Evolutionary conservation across 2,797 vertebrate species (phyloP), one percentile per base, ranked within the genome.

Genomic region (Phylloscopus collybita): DNA sequence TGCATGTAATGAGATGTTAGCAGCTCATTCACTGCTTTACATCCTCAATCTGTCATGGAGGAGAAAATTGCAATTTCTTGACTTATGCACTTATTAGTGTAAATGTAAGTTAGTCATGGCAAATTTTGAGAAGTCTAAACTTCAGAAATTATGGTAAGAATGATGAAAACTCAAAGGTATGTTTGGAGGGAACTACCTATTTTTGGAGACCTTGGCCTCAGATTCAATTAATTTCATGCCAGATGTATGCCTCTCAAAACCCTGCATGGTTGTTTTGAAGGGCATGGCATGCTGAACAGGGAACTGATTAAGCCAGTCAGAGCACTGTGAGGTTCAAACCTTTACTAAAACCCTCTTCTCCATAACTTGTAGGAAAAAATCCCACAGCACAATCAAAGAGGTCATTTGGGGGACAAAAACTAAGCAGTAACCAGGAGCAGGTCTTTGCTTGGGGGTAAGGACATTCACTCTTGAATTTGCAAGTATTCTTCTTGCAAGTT

Each of bases 81-180:
- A 94, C 90, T 80, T 94, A 78, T 23, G 66, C 47, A 53, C 44
- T 85, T 73, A 91, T 85, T 94, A 91, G 60, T 9, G 21, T 79
- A 94, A 94, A 84, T 50, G 40, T 71, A 92, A 79, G 65, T 94
- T 94, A 93, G 87, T 96, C 91, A 94, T 91, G 91, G 91, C 86
- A 91, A 86, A 94, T 80, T 92, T 91, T 90, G 59, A 95, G 81
- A 75, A 93, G 80, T 81, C 61, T 76, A 88, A 67, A 42, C 76
- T 69, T 57, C 53, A 65, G 74, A 92, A 95, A 94, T 92, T 76
- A 82, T 29, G 86, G 88, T 30, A 95, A 87, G 66, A 91, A 91
- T 86, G 74, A 96, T 94, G 91, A 89, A 93, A 49, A 88, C 80
- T 74, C 42, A 27, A 93, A 91, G 76, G 67, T 76, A 80, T 93